Evolutionary conservation across 1,140 invertebrate genomes (phyloP).

Genomic region (Tribolium madens): DNA sequence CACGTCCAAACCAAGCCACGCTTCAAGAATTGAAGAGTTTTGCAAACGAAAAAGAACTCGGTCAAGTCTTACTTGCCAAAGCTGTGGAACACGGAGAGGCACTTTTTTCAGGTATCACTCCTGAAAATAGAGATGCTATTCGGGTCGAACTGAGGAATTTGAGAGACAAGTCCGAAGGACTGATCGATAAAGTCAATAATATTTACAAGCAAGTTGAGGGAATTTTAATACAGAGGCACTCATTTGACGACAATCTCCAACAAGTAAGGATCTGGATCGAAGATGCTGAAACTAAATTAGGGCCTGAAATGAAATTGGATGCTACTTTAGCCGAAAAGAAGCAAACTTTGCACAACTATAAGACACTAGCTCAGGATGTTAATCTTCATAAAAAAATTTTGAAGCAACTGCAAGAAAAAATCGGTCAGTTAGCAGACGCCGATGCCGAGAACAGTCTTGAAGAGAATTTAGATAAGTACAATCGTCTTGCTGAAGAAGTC

Average conservation of each 20-base stretch:
- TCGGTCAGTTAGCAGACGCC: constrained; percentile 78
- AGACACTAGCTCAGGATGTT: constrained; percentile 84
- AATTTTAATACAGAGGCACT: constrained; percentile 87
- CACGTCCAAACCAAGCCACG: constrained; percentile 77
- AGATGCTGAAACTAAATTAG: constrained; percentile 78
- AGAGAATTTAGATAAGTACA: constrained; percentile 78
- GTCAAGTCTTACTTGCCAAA: constrained; percentile 81
- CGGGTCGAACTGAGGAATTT: constrained; percentile 84
- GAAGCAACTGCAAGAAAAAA: constrained; percentile 81
- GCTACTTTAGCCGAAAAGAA: constrained; percentile 88
- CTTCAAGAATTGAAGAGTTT: constrained; percentile 82
- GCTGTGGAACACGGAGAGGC: constrained; percentile 89
- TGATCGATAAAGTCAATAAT: constrained; percentile 85
- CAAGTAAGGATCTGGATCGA: constrained; percentile 86
- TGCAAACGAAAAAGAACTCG: constrained; percentile 81
- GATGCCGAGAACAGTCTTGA: constrained; percentile 79
- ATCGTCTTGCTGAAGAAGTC: constrained; percentile 75
- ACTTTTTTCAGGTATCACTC: constrained; percentile 87
- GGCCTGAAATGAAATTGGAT: constrained; percentile 76
- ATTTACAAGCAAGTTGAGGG: constrained; percentile 89
- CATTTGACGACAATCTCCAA: constrained; percentile 89
- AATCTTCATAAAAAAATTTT: constrained; percentile 83
- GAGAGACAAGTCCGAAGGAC: constrained; percentile 84
- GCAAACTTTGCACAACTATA: constrained; percentile 80
- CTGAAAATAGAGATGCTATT: constrained; percentile 87